These are phyloP conservation scores for Paracanthobrama guichenoti DNA, from an alignment of 2,113 vertebrate species.

Conservation along the genomic window DNA sequence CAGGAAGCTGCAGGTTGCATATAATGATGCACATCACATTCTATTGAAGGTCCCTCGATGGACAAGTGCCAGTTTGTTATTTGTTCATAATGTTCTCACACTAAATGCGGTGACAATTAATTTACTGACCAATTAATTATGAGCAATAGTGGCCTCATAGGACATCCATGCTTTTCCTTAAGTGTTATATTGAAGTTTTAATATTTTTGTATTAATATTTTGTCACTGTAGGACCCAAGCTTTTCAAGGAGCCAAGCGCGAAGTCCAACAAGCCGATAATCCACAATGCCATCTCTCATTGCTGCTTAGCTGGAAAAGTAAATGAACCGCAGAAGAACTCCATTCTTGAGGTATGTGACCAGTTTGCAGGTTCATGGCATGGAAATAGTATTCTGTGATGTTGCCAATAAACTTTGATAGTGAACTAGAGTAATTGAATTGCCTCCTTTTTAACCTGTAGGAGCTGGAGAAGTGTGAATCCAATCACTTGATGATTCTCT, in stretches of 20 bases:
- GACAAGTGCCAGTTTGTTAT: too few relatives aligned
- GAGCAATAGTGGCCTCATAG: not conserved
- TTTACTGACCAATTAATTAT: too few relatives aligned
- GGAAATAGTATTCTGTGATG: not conserved
- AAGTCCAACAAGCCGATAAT: constrained; percentile 89
- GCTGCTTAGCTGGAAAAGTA: constrained; percentile 87
- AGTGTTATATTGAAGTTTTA: not conserved
- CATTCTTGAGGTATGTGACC: constrained; percentile 77
- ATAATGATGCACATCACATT: too few relatives aligned
- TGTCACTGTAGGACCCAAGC: constrained; percentile 77
- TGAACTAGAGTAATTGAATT: not conserved
- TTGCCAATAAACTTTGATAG: not conserved
- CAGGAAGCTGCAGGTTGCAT: too few relatives aligned
- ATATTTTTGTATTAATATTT: not conserved
- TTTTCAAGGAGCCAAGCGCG: constrained; percentile 87
- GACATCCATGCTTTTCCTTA: not conserved
- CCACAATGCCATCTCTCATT: constrained; percentile 85
- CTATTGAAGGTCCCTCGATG: too few relatives aligned
- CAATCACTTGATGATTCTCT: constrained; percentile 89
- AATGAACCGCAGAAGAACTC: constrained; percentile 85
- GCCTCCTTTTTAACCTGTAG: constrained; percentile 59
- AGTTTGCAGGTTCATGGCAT: not conserved
- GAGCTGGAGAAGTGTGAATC: constrained; percentile 87
- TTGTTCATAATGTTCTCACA: too few relatives aligned
- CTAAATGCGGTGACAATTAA: too few relatives aligned